These are phyloP conservation scores for Aquatica leii DNA, from an alignment of 2,888 invertebrate genomes.

Conservation along the genomic window DNA sequence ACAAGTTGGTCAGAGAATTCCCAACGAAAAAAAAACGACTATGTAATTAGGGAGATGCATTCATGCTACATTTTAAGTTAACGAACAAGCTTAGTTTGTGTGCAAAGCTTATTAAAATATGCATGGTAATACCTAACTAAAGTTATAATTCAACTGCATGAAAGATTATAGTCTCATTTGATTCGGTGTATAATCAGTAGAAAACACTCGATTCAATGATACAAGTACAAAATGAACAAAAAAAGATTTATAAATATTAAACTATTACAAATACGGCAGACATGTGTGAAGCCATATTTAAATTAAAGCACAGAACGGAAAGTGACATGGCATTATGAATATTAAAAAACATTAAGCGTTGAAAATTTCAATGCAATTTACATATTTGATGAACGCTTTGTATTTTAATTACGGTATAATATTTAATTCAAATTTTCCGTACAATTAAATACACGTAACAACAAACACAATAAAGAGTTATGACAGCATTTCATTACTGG, in stretches of 20 bases:
- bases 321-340: slow-evolving; percentile 57
- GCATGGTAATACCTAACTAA: slow-evolving; percentile 54
- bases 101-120: slow-evolving; percentile 50
- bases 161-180: slow-evolving; percentile 50
- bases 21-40: slow-evolving; percentile 13
- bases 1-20: slow-evolving; percentile 2
- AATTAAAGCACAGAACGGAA: slow-evolving; percentile 50
- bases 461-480: slow-evolving; percentile 55
- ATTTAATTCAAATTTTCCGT: slow-evolving; percentile 62
- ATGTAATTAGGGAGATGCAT: slow-evolving; percentile 22
- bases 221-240: slow-evolving; percentile 12
- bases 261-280: slow-evolving; percentile 32
- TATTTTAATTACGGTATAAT: slow-evolving; percentile 62
- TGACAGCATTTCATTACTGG: slow-evolving; percentile 55
- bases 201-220: slow-evolving; percentile 1
- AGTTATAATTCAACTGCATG: slow-evolving; percentile 54
- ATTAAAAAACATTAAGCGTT: slow-evolving; percentile 61
- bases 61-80: slow-evolving; percentile 16
- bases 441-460: slow-evolving; percentile 61
- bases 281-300: slow-evolving; percentile 49
- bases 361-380: slow-evolving; percentile 61
- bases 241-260: slow-evolving; percentile 34
- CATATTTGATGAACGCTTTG: slow-evolving; percentile 63
- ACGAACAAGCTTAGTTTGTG: slow-evolving; percentile 26
- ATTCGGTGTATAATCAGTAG: background rate